Evolutionary conservation across 2,113 vertebrate genomes (phyloP).

Genomic region (Brachirus orientalis): DNA sequence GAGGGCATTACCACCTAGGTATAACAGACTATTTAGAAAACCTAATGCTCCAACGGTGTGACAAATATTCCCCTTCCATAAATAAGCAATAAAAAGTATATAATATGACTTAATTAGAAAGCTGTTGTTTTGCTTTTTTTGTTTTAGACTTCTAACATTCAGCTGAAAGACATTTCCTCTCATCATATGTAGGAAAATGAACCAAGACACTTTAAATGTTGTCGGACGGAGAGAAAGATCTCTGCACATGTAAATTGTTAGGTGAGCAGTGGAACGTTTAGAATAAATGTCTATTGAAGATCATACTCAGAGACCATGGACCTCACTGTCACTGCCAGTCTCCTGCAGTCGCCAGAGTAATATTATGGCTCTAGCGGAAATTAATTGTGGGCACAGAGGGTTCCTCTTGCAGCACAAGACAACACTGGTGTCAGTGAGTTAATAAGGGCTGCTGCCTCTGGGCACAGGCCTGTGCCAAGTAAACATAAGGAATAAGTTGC

Average conservation of each 20-base stretch:
- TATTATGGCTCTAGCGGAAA: slow-evolving; percentile 78
- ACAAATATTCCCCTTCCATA: too few species aligned
- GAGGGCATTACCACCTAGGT: too few species aligned
- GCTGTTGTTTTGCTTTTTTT: too few species aligned
- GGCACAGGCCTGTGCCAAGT: slow-evolving; percentile 75
- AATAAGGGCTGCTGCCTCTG: slow-evolving; percentile 66
- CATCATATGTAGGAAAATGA: slow-evolving; percentile 34
- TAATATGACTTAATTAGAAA: too few species aligned
- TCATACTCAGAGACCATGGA: slow-evolving; percentile 52
- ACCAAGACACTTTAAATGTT: slow-evolving; percentile 30
- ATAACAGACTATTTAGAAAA: too few species aligned
- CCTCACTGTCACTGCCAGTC: slow-evolving; percentile 73
- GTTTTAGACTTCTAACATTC: slow-evolving; percentile 19
- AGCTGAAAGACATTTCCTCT: slow-evolving; percentile 45
- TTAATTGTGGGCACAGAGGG: slow-evolving; percentile 79
- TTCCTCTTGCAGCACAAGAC: slow-evolving; percentile 73
- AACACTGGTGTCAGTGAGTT: slow-evolving; percentile 74
- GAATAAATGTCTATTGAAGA: slow-evolving; percentile 74
- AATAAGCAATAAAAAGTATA: too few species aligned
- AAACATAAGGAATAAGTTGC: slow-evolving; percentile 73
- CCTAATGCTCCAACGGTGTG: too few species aligned
- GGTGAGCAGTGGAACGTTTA: slow-evolving; percentile 46
- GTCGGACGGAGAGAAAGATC: slow-evolving; percentile 20
- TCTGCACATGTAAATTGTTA: slow-evolving; percentile 51
- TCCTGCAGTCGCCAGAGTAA: slow-evolving; percentile 68